Evolutionary conservation across 2,113 vertebrate genomes (phyloP), one percentile per base, ranked within the genome.

Genomic region (Poecilia latipinna): DNA sequence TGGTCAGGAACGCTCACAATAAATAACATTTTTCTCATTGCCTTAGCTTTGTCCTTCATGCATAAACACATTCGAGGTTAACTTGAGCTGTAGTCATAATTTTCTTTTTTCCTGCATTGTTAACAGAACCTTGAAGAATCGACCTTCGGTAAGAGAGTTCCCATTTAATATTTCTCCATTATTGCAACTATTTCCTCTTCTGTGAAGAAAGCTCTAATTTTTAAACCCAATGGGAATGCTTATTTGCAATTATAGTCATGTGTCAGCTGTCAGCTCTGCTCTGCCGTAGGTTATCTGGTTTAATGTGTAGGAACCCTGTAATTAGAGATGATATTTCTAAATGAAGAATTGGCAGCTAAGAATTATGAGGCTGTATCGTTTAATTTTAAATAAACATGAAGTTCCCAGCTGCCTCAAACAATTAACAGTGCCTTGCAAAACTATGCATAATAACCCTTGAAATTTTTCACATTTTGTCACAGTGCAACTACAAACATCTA

Each of bases 291-390:
- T 44, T 54, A 35, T 90, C n/a, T 12, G 29, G n/a, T 29, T 78
- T 42, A 68, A 76, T 48, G n/a, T 72, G 61, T 19, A 22, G 26
- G 33, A 80, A 42, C 32, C 68, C 29, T 72, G 61, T 64, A 74
- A 81, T 85, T 72, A 86, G 54, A 73, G 64, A 69, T 77, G 78
- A 77, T 32, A 42, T 31, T 13, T 76, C 71, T 72, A 65, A 74
- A 84, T 78, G 65, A 75, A 65, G 64, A 81, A 51, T 17, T 31
- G 3, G 22, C 32, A 77, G 32, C 8, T 29, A 24, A 67, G 61
- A 42, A 22, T 74, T 72, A 57, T 70, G 35, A 83, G 29, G 15
- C 29, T 28, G 12, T 61, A 71, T 60, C 35, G 24, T 64, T 73
- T 75, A 54, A 28, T 68, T 77, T 78, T 65, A 15, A 72, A 13